Percentiles rank a stretch among this genome's conserved stretches.
Conservation (phyloP, 2,888 invertebrate genomes). For the Agonopterix alstromeriana region DNA sequence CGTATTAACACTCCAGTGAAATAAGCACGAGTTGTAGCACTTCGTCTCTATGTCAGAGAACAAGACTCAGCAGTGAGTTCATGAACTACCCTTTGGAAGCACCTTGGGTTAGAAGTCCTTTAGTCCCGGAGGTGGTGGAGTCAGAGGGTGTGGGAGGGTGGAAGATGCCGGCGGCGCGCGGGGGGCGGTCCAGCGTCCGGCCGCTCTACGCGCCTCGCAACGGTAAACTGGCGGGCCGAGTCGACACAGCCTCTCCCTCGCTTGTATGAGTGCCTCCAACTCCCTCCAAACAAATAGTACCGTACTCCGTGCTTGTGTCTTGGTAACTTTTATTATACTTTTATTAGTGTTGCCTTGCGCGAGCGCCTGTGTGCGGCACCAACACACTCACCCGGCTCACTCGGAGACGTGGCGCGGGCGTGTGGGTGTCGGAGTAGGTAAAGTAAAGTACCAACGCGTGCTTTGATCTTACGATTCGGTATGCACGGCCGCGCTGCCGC, state of each 20-base stretch:
- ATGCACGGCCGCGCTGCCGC: constrained; percentile 70
- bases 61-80: constrained; percentile 30
- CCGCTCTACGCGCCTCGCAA: constrained; percentile 76
- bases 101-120: constrained; percentile 35
- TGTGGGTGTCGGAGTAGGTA: constrained; percentile 69
- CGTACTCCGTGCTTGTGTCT: constrained; percentile 71
- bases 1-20: constrained; percentile 69
- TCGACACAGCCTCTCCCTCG: constrained; percentile 69
- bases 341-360: constrained; percentile 53
- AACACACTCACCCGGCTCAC: constrained; percentile 25
- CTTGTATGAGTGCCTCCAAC: constrained; percentile 71
- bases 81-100: constrained; percentile 31
- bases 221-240: constrained; percentile 72
- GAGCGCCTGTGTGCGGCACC: constrained; percentile 43
- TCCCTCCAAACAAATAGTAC: constrained; percentile 76
- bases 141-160: constrained; percentile 26
- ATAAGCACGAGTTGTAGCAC: constrained; percentile 65
- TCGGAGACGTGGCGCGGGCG: constrained; percentile 27
- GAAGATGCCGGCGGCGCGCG: constrained; percentile 31
- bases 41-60: constrained; percentile 51
- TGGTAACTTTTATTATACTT: constrained; percentile 71
- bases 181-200: constrained; percentile 48
- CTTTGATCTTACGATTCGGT: constrained; percentile 77
- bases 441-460: constrained; percentile 72
- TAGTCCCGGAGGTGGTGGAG: constrained; percentile 25